A percentile compares a stretch with the other conserved stretches of the same genome.
Evolutionary conservation across 2,888 invertebrate species (phyloP).

Genomic region (Leucozona laternaria): DNA sequence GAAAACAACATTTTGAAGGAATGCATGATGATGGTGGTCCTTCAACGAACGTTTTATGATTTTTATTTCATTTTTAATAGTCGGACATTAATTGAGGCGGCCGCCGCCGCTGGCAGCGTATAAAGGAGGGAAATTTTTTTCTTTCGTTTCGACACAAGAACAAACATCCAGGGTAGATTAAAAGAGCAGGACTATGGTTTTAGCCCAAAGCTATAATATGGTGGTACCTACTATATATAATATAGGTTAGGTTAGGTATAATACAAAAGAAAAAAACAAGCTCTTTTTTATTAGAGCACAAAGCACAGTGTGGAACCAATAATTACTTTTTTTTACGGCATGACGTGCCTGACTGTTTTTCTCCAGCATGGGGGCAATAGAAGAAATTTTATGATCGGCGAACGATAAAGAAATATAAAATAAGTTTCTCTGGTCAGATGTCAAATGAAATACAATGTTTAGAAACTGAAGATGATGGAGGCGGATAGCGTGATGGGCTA

Average conservation of each 20-base stretch:
- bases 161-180: slow-evolving; percentile 11
- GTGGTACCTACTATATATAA: too few relatives aligned
- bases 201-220: background rate
- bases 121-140: background rate
- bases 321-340: slow-evolving; percentile 57
- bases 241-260: background rate
- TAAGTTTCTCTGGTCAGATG: slow-evolving; percentile 10
- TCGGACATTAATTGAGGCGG: slow-evolving; percentile 56
- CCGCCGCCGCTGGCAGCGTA: background rate
- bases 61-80: slow-evolving; percentile 66
- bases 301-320: slow-evolving; percentile 63
- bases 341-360: slow-evolving; percentile 44
- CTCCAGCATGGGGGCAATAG: background rate
- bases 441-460: slow-evolving; percentile 4
- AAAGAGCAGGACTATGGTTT: slow-evolving; percentile 9
- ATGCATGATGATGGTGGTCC: slow-evolving; percentile 4
- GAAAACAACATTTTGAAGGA: slow-evolving; percentile 30
- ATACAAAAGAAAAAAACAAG: background rate
- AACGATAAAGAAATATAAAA: slow-evolving; percentile 22
- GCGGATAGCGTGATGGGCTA: background rate
- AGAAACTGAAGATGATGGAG: background rate
- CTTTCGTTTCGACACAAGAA: background rate
- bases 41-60: slow-evolving; percentile 45
- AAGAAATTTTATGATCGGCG: slow-evolving; percentile 14
- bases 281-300: slow-evolving; percentile 27